Evolutionary conservation across 37 sponge, comb jelly and placozoan genomes (phyloP), one percentile per base, ranked within the genome.

Genomic region (Cladorhizidae sp.): DNA sequence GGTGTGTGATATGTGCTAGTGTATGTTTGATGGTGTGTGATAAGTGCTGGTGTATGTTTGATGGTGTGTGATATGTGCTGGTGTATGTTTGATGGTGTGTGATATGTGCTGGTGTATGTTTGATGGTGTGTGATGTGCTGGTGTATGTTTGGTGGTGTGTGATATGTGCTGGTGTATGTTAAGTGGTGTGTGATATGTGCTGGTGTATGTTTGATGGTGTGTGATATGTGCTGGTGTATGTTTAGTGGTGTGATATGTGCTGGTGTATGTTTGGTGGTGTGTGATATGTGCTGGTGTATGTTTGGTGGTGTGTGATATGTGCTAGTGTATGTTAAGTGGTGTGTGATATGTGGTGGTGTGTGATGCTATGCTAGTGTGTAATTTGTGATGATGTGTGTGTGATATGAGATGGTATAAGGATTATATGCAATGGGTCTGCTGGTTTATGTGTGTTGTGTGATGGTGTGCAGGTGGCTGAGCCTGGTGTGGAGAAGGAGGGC

Each of bases 181-280:
- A 12, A 9, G 9, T 45, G 49, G 49, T 40, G 72, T 67, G 69
- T 67, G 69, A n/a, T 72, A 50, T 72, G 72, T 72, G 72, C 40
- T 40, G 5, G 49, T 45, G 49, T 12, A n/a, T n/a, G n/a, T n/a
- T n/a, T 45, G 49, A 45, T 45, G 49, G 49, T 40, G 72, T 67
- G 69, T 67, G 69, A n/a, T 67, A 38, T 67, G 69, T 67, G 69
- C 31, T 35, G 11, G 69, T 67, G 69, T 67, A 38, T 29, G 33
- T 67, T 35, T 67, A 12, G 5, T 28, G 28, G 12, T 59, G 61
- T 5, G 6, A 18, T 59, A 18, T 59, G 61, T 59, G 61, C 28
- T 23, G 6, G 61, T 59, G 61, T 6, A n/a, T n/a, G n/a, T n/a
- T n/a, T 28, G 28, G 12, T 59, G 61, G 61, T 59, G 61, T 59